Base-by-base conservation (phyloP, 2,888 invertebrate genomes). In the Erannis defoliaria region DNA sequence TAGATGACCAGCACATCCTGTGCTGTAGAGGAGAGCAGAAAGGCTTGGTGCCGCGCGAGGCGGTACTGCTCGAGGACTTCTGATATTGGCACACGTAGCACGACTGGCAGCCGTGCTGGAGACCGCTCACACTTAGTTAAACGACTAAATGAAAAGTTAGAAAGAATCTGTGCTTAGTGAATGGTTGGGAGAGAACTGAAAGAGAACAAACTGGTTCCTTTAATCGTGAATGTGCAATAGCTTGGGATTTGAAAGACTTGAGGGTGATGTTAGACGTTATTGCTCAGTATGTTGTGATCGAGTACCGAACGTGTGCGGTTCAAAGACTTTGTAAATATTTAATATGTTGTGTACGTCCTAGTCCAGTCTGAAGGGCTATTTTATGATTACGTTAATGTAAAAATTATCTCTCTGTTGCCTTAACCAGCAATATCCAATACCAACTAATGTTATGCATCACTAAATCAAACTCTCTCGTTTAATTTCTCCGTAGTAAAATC, bases 21-120 rank as follows among this genome's bases (percentile, higher is more conserved):
- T 97, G 97, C 82, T 96, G 96, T 75, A 91, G 96, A 71, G 96
- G 96, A 6, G 95, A 96, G 37, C 95, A 95, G 75, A 96, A 96
- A 79, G 97, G 97, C 61, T 91, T 97, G 38, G 97, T 97, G 40
- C 96, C 96, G 1, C 93, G 95, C 62, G 94, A 95, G 63, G 96
- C 96, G 33, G 96, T 96, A 18, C 89, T 95, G 64, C 73, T 88
- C 1, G 94, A 92, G 72, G 90, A 92, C 70, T 90, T 91, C 88
- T 93, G 93, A 93, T 91, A 87, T 82, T 86, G 86, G 90, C 89
- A 85, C 67, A 82, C 82, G 59, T 86, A 90, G 86, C 90, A 84
- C 74, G 85, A 85, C 70, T 91, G 91, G 92, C 86, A 81, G 80
- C 92, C 92, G 59, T 79, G 81, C 54, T 92, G 89, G 90, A 84